Conservation (phyloP, 2,113 vertebrate species). For the Corythaixoides concolor region DNA sequence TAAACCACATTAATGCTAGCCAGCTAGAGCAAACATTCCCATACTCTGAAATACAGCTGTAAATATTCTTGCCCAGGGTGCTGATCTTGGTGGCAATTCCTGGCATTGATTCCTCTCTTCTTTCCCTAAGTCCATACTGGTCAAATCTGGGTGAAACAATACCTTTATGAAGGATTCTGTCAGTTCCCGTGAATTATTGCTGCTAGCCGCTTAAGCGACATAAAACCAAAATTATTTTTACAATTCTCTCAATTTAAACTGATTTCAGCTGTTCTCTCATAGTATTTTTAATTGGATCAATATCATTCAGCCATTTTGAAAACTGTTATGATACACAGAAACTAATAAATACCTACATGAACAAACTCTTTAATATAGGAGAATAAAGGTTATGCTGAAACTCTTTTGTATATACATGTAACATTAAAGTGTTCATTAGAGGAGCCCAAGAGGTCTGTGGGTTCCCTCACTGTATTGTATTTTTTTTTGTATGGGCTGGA, state of each 20-base stretch:
- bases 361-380: not conserved
- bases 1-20: not conserved
- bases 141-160: not conserved
- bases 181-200: not conserved
- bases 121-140: not conserved
- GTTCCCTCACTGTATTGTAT: not conserved
- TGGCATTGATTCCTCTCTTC: not conserved
- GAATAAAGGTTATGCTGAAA: not conserved
- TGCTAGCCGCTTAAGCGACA: not conserved
- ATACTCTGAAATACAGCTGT: not conserved
- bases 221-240: not conserved
- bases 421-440: not conserved
- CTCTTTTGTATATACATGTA: not conserved
- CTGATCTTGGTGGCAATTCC: not conserved
- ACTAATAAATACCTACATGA: not conserved
- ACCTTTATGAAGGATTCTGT: not conserved
- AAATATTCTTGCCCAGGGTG: not conserved
- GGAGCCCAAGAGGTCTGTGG: not conserved
- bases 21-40: slow-evolving; percentile 32
- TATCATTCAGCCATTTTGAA: slow-evolving; percentile 59
- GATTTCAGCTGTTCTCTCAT: not conserved
- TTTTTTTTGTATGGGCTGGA: not conserved
- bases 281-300: slow-evolving; percentile 22
- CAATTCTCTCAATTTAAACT: not conserved
- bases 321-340: not conserved